Percentiles rank a stretch among this genome's conserved stretches.
Evolutionary conservation across 2,113 vertebrate species (phyloP).

Genomic region (Plecturocebus donacophilus): DNA sequence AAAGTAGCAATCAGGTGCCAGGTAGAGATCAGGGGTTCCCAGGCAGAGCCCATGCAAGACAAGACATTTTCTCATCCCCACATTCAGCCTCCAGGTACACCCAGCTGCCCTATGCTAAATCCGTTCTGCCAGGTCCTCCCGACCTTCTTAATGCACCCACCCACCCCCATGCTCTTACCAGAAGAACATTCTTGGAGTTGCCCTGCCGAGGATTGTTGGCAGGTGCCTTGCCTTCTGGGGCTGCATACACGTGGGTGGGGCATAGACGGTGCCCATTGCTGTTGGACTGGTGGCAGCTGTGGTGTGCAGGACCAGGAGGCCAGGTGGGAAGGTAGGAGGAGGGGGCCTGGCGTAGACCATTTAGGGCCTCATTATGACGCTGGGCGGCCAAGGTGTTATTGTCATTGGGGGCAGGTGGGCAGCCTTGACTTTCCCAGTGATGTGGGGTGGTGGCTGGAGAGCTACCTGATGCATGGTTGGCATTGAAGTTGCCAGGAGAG

Average conservation of each 20-base stretch:
- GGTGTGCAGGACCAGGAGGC: conserved; percentile 68
- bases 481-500: conserved; percentile 74
- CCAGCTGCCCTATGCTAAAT: neutral
- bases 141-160: neutral
- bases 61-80: neutral
- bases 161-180: conserved; percentile 85
- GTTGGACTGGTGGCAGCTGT: conserved; percentile 80
- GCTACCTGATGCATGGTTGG: conserved; percentile 69
- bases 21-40: neutral
- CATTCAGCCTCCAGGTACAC: neutral
- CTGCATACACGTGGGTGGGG: conserved; percentile 79
- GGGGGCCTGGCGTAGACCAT: conserved; percentile 58
- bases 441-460: conserved; percentile 42
- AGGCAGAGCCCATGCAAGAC: neutral
- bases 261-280: conserved; percentile 84
- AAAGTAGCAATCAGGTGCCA: neutral
- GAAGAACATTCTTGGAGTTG: conserved; percentile 86
- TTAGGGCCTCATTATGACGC: conserved; percentile 83
- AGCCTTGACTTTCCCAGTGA: conserved; percentile 81
- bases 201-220: conserved; percentile 75
- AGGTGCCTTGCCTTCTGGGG: conserved; percentile 74
- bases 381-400: conserved; percentile 84
- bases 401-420: conserved; percentile 73
- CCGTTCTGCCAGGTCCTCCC: neutral
- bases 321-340: conserved; percentile 69